Evolutionary conservation across 2,888 invertebrate genomes (phyloP).

Genomic region (Callyntrura sp.): DNA sequence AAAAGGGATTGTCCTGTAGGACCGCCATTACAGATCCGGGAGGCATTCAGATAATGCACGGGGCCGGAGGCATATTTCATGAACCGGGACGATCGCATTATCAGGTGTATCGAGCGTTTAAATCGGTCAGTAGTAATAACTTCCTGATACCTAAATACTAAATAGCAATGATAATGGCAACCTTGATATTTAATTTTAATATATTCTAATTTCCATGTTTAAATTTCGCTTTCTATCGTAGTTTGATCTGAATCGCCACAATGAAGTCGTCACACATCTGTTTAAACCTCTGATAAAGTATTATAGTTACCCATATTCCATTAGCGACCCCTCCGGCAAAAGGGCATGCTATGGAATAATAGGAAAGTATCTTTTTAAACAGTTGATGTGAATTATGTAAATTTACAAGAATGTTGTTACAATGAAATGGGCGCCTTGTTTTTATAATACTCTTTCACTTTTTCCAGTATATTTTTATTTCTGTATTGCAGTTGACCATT

Average conservation of each 20-base stretch:
- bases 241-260: neutral
- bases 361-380: conserved; percentile 10
- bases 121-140: neutral
- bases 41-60: conserved; percentile 56
- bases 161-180: neutral
- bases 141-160: neutral
- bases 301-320: neutral
- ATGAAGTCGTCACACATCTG: neutral
- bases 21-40: neutral
- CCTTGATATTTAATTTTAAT: neutral
- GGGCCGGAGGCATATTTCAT: conserved; percentile 28
- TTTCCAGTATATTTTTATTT: too few relatives aligned
- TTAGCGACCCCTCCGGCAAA: neutral
- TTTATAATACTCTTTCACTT: too few relatives aligned
- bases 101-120: neutral
- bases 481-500: too few relatives aligned
- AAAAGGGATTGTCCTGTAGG: neutral
- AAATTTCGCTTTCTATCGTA: neutral
- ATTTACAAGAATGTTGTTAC: too few relatives aligned
- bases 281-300: neutral
- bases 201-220: too few relatives aligned
- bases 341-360: conserved; percentile 14
- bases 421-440: too few relatives aligned
- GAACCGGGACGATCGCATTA: neutral
- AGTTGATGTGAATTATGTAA: too few relatives aligned